Conservation (phyloP, 2,797 vertebrate species). For the Lophotriccus pileatus region DNA sequence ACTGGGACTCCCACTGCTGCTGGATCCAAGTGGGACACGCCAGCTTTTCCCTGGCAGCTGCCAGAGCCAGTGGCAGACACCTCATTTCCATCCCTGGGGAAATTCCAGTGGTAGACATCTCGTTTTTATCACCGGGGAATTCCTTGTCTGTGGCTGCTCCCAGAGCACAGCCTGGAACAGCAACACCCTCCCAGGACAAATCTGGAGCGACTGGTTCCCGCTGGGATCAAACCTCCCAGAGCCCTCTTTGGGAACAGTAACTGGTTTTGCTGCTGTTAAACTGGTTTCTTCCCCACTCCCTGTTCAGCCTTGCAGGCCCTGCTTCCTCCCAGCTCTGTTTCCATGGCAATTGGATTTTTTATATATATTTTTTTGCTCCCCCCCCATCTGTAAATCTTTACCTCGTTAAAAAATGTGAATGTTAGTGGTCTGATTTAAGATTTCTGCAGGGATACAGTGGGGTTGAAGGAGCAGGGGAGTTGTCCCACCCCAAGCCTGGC, state of each 20-base stretch:
- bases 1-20: background rate
- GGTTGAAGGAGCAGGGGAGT: background rate
- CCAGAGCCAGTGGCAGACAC: background rate
- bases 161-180: background rate
- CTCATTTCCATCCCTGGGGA: background rate
- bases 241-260: background rate
- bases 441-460: background rate
- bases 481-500: rapidly evolving
- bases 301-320: background rate
- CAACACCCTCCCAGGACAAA: background rate
- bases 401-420: background rate
- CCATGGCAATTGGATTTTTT: background rate
- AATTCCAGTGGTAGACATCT: background rate
- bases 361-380: background rate
- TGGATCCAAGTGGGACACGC: rapidly evolving
- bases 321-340: background rate
- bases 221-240: background rate
- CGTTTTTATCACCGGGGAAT: background rate
- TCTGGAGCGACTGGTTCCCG: background rate
- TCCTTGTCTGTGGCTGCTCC: background rate
- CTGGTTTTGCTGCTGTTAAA: background rate
- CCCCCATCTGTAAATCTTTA: background rate
- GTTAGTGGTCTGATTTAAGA: no score
- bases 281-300: background rate
- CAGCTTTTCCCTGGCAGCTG: background rate